Evolutionary conservation across 2,888 invertebrate species (phyloP).

Genomic region (Eudemis profundana): DNA sequence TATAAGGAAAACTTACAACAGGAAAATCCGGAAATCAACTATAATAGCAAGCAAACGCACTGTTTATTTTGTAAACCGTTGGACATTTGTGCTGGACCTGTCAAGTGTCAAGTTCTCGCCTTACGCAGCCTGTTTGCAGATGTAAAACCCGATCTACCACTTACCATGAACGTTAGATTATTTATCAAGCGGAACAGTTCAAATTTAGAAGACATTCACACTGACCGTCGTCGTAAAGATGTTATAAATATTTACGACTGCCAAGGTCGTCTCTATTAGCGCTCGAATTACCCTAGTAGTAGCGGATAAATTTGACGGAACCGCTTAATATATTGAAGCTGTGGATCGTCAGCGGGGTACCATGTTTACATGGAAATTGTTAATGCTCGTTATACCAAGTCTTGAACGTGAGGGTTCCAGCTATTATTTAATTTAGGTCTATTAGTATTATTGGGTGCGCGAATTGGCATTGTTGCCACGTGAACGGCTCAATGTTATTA

Average conservation of each 20-base stretch:
- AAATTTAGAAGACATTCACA: constrained; percentile 76
- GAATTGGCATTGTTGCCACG: constrained; percentile 11
- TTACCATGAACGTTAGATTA: background rate
- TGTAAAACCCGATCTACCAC: background rate
- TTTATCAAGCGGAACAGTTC: constrained; percentile 48
- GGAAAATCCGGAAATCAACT: background rate
- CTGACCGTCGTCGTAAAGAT: constrained; percentile 69
- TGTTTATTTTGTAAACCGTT: background rate
- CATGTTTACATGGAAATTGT: constrained; percentile 36
- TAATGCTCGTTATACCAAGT: constrained; percentile 17
- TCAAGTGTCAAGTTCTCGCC: background rate
- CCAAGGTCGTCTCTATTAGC: constrained; percentile 71
- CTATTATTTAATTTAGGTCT: constrained; percentile 19
- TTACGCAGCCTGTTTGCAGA: background rate
- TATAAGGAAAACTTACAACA: too few species aligned
- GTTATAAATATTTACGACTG: constrained; percentile 73
- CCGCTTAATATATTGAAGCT: constrained; percentile 32
- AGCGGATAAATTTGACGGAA: constrained; percentile 53
- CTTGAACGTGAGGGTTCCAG: constrained; percentile 7
- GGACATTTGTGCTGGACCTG: background rate
- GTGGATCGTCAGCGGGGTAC: constrained; percentile 31
- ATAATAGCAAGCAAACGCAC: background rate
- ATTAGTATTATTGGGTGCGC: constrained; percentile 5
- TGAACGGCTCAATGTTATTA: constrained; percentile 13
- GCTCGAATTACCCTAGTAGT: constrained; percentile 59